Base-by-base conservation (phyloP, 2,797 vertebrate species). In the Siniperca obscura region DNA sequence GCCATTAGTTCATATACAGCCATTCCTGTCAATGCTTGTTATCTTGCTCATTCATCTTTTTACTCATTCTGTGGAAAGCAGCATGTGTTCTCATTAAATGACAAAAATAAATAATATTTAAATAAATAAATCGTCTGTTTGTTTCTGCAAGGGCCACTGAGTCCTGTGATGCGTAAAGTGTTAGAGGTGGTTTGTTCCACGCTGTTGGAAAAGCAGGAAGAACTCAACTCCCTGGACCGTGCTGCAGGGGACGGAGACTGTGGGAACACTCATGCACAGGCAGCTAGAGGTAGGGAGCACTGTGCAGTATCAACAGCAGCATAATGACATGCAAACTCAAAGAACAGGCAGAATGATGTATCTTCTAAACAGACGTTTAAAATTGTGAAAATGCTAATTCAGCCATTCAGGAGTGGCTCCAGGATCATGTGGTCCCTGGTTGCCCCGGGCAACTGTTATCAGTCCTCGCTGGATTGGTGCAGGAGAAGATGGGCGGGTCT, bases 401-500 rank as follows among this genome's bases (percentile, higher is more conserved):
- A 99, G 98, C 97, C 30, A 96, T 99, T 84, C 93, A 91, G 90
- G 93, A 92, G 78, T 98, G 97, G 98, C 89, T 97, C 78, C 86
- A 68, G 13, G 72, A 83, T 64, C 88, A 81, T 0, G 91, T 86
- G 1, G 90, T 94, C 0, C 97, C 97, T 0, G 90, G 92, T 71
- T 94, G 90, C 53, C 97, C 97, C 0, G 91, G 94, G 44, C 89
- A 86, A 82, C 94, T 99, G 30, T 91, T 99, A 27, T 96, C 90
- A 0, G 81, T 90, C 22, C 81, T 99, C 22, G 96, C 97, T 0
- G 82, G 95, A 34, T 85, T 99, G 92, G 89, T 99, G 8, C 94
- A 98, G 92, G 97, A 98, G 83, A 96, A 95, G 83, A 99, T 99
- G 98, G 98, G 98, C 34, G 98, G 98, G 48, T 97, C 98, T 7